Percentiles rank a stretch among this genome's conserved stretches.
Evolutionary conservation across 2,113 vertebrate species (phyloP).

Genomic region (Prunella himalayana): DNA sequence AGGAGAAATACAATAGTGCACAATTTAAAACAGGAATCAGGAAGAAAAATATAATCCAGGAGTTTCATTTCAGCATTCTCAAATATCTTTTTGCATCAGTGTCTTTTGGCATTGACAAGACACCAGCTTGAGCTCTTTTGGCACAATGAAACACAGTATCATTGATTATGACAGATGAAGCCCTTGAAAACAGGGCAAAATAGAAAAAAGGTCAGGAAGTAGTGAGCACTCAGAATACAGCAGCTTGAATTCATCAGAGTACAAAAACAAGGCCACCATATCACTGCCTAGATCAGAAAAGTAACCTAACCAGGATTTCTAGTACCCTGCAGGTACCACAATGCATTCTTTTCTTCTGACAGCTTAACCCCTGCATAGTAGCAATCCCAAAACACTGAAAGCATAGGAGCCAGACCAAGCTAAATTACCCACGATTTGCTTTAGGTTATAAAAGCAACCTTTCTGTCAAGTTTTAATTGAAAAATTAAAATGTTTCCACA

Average conservation of each 20-base stretch:
- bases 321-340: neutral
- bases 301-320: neutral
- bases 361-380: neutral
- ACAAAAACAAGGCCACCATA: neutral
- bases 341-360: conserved; percentile 5
- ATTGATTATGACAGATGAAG: neutral
- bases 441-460: neutral
- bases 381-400: neutral
- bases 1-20: neutral
- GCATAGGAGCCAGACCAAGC: neutral
- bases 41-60: neutral
- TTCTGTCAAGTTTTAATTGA: neutral
- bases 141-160: neutral
- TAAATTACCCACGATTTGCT: neutral
- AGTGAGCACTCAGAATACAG: neutral
- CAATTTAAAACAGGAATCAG: neutral
- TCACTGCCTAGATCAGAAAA: neutral
- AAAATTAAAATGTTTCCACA: neutral
- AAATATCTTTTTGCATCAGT: neutral
- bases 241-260: neutral
- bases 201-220: neutral
- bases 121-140: neutral
- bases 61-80: neutral
- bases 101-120: neutral
- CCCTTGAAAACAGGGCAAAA: neutral